Conservation (phyloP, 2,113 vertebrate genomes). For the Cettia cetti region DNA sequence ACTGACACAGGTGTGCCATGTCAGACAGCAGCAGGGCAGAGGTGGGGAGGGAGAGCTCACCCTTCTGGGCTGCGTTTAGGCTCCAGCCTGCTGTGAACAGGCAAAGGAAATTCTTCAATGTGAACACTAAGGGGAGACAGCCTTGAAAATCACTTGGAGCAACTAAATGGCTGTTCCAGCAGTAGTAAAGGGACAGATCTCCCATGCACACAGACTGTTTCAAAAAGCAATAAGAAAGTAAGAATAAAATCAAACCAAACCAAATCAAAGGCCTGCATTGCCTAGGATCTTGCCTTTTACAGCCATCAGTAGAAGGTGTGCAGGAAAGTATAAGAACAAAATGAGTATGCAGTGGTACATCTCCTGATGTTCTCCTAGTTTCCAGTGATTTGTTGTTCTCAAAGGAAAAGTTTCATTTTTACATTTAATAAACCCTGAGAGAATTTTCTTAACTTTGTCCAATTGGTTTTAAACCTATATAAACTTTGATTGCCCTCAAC, state of each 20-base stretch:
- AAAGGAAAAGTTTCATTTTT: background rate
- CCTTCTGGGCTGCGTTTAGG: background rate
- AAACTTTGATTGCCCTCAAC: background rate
- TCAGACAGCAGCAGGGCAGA: background rate
- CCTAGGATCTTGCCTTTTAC: background rate
- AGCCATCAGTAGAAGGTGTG: background rate
- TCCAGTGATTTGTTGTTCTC: background rate
- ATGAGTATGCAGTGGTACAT: fast-evolving
- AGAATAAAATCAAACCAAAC: background rate
- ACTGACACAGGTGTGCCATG: background rate
- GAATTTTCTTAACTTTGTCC: background rate
- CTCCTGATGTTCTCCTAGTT: background rate
- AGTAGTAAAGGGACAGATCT: background rate
- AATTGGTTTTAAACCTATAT: background rate
- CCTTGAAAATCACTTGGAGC: background rate
- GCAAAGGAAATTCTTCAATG: background rate
- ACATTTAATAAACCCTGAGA: background rate
- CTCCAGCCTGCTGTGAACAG: background rate
- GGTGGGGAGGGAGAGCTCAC: no score
- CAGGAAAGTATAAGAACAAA: background rate
- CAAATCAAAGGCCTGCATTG: background rate
- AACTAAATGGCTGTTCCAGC: background rate
- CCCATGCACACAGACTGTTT: background rate
- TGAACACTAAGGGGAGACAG: background rate
- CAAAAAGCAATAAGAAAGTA: background rate